Base-by-base conservation (phyloP, 2,797 vertebrate species). In the Pampus argenteus region DNA sequence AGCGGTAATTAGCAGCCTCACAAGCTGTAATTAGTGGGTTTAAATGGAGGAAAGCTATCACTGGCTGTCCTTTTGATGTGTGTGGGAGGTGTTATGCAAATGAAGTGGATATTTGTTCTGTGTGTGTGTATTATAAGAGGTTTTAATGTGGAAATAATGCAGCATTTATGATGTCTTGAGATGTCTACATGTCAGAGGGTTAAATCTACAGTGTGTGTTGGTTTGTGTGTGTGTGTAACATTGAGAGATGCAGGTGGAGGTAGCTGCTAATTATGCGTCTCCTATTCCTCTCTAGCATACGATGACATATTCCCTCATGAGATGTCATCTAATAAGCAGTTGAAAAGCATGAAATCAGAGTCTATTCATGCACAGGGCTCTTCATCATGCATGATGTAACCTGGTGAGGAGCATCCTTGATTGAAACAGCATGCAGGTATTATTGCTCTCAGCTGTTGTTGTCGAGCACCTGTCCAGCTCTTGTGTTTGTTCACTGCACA, bases 21-120 rank as follows among this genome's bases (percentile, higher is more conserved):
- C 79, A 83, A 18, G 71, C 81, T 80, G 66, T 88, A 83, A 89
- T 91, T 86, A 88, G 75, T 42, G 78, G 66, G 56, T 74, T 86
- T 79, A 83, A 85, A 83, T 63, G 73, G 78, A 79, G 75, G 45
- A 34, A 48, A 29, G 68, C n/a, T 58, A 54, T 71, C 42, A n/a
- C 40, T 31, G 1, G 76, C 64, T 65, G 68, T 85, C 74, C 64
- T 49, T 72, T 74, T 79, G 79, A 86, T 73, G 56, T 80, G 75
- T 23, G 66, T 71, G 71, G 78, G 84, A 82, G 74, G 61, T 64
- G 71, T 50, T 78, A 73, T 81, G 66, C 59, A 78, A 83, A 84
- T 44, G 11, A 36, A 4, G 45, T 40, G 61, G 52, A 65, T 82
- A n/a, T 79, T 79, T 76, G 45, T 66, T 57, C 26, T 20, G n/a